Percentiles rank a stretch among this genome's conserved stretches.
Evolutionary conservation across 2,113 vertebrate species (phyloP).

Genomic region (Campylorhamphus procurvoides): DNA sequence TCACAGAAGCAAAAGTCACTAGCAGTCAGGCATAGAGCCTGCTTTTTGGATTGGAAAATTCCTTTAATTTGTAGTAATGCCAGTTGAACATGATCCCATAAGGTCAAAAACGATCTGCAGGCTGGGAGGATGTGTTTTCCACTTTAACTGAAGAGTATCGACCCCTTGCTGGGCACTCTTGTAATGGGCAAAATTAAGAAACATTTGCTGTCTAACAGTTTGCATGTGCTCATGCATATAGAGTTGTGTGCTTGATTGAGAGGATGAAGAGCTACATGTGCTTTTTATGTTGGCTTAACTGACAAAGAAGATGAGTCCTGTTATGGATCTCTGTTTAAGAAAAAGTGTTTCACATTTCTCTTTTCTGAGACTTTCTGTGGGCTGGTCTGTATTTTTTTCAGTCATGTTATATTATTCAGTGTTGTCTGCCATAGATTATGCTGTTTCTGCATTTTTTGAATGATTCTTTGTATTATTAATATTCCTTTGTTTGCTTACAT

Average conservation of each 20-base stretch:
- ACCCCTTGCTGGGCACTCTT: not conserved
- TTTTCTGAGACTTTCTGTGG: not conserved
- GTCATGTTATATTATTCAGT: not conserved
- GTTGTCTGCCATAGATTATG: not conserved
- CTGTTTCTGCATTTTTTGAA: not conserved
- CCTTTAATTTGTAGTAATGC: not conserved
- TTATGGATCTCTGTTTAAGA: not conserved
- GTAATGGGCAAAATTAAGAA: conserved; percentile 22
- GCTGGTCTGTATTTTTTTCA: not conserved
- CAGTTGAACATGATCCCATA: not conserved
- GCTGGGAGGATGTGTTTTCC: not conserved
- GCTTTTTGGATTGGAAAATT: not conserved
- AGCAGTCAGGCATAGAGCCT: not conserved
- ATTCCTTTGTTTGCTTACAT: not conserved
- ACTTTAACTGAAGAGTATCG: not conserved
- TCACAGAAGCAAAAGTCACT: not conserved
- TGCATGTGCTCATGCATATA: not conserved
- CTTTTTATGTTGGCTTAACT: not conserved
- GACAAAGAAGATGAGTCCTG: not conserved
- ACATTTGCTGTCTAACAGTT: not conserved
- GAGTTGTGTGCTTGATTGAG: not conserved
- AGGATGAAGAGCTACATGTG: not conserved
- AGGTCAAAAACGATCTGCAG: not conserved
- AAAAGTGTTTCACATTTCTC: not conserved
- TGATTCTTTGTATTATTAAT: not conserved